Conservation (phyloP, 1,140 invertebrate genomes). For the Drosophila oshimai region DNA sequence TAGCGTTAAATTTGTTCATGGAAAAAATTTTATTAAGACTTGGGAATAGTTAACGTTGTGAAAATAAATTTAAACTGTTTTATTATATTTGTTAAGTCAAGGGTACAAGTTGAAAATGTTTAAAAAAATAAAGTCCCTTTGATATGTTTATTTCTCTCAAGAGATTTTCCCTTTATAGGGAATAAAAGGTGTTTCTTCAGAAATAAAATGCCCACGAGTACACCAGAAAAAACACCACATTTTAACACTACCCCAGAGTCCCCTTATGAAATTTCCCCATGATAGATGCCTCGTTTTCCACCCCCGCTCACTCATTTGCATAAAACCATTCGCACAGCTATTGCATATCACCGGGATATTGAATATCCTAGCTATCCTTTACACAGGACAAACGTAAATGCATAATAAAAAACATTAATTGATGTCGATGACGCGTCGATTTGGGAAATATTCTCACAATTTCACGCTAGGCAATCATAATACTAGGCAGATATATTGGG, state of each 20-base stretch:
- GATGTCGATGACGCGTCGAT: constrained; percentile 30
- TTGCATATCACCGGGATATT: constrained; percentile 60
- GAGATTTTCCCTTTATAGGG: background rate
- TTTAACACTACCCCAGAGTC: background rate
- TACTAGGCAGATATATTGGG: constrained; percentile 26
- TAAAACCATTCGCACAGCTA: constrained; percentile 72
- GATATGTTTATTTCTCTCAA: background rate
- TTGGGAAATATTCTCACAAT: constrained; percentile 67
- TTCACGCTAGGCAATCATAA: constrained; percentile 76
- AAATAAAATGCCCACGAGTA: background rate
- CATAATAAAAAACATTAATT: constrained; percentile 72
- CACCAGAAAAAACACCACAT: constrained; percentile 1
- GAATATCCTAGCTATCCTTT: constrained; percentile 65
- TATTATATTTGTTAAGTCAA: background rate
- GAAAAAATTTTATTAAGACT: background rate
- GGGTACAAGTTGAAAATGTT: background rate
- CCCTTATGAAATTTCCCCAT: background rate
- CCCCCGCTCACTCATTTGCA: constrained; percentile 47
- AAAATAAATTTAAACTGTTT: background rate
- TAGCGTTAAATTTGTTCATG: background rate
- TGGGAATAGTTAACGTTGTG: too few species aligned
- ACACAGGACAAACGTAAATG: constrained; percentile 25
- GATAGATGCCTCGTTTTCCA: background rate
- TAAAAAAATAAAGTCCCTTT: background rate
- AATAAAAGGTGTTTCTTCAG: background rate